phyloP scores from a whole-genome alignment of 2,888 invertebrate species.

The Drosophila peninsularis region DNA sequence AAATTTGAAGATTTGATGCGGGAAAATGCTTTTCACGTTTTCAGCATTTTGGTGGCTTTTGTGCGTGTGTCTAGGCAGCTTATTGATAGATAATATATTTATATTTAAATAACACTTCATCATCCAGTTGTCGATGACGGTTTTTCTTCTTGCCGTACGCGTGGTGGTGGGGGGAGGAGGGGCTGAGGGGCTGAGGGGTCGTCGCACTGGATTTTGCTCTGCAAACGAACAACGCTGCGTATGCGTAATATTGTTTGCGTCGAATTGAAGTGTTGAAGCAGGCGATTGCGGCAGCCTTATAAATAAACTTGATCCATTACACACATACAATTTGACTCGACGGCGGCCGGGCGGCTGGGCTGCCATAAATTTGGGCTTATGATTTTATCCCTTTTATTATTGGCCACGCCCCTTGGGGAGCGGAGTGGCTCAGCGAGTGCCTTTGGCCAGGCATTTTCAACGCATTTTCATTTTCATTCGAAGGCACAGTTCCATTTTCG shows the following conservation, averaged over 20 bases:
- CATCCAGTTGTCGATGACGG: constrained; percentile 57
- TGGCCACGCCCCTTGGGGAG: constrained; percentile 30
- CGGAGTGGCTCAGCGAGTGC: constrained; percentile 12
- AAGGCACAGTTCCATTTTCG: constrained; percentile 27
- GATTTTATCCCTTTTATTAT: constrained; percentile 72
- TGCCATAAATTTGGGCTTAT: constrained; percentile 78
- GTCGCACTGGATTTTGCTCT: constrained; percentile 9
- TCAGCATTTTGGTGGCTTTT: constrained; percentile 47
- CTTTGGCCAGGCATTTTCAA: constrained; percentile 38
- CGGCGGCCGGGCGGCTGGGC: constrained; percentile 37
- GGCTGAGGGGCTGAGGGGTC: background rate
- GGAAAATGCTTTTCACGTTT: constrained; percentile 69
- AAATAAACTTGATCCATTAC: constrained; percentile 79
- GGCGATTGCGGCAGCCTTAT: constrained; percentile 51
- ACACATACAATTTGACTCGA: constrained; percentile 64
- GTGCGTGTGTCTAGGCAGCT: constrained; percentile 51
- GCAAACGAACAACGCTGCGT: constrained; percentile 52
- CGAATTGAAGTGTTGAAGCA: background rate
- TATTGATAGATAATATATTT: constrained; percentile 79
- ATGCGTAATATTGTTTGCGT: constrained; percentile 75
- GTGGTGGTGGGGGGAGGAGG: no score
- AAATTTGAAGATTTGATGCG: constrained; percentile 74
- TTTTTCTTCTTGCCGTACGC: no score
- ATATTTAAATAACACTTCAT: constrained; percentile 79
- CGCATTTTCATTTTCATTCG: constrained; percentile 45